Evolutionary conservation across 2,797 vertebrate genomes (phyloP).

Genomic region (Galaxias olidus): DNA sequence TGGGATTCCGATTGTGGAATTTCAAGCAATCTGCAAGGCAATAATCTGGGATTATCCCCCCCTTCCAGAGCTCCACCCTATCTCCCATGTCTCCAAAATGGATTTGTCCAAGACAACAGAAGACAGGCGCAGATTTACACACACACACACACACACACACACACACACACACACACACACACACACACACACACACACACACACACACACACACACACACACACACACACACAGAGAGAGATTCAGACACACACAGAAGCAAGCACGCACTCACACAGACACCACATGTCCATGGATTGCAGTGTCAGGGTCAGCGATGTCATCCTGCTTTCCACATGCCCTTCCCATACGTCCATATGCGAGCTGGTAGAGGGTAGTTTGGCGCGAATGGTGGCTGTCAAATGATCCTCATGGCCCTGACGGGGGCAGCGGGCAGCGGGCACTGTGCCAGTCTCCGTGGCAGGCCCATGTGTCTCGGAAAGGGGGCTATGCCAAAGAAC

Average conservation of each 20-base stretch:
- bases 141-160: conserved; percentile 13
- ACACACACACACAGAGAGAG: conserved; percentile 35
- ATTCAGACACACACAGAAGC: conserved; percentile 8
- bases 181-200: conserved; percentile 4
- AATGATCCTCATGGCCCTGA: conserved; percentile 21
- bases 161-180: conserved; percentile 35
- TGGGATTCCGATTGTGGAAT: conserved; percentile 61
- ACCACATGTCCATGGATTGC: conserved; percentile 23
- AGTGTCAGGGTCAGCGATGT: conserved; percentile 40
- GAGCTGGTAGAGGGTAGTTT: conserved; percentile 43
- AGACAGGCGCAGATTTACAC: conserved; percentile 35
- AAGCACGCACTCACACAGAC: not conserved
- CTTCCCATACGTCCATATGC: conserved; percentile 53
- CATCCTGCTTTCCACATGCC: conserved; percentile 43
- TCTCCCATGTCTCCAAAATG: conserved; percentile 58
- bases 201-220: not conserved
- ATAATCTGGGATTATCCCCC: conserved; percentile 73
- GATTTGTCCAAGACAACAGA: conserved; percentile 65
- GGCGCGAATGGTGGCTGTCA: conserved; percentile 38
- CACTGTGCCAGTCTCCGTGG: conserved; percentile 36
- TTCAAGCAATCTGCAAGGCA: conserved; percentile 64
- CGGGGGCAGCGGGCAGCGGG: conserved; percentile 49
- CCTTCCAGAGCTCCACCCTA: conserved; percentile 46
- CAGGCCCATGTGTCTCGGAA: conserved; percentile 53
- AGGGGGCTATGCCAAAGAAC: conserved; percentile 54